A percentile compares a stretch with the other conserved stretches of the same genome.
phyloP scores from a whole-genome alignment of 2,888 invertebrate genomes.

The Omphaloscelis lunosa region DNA sequence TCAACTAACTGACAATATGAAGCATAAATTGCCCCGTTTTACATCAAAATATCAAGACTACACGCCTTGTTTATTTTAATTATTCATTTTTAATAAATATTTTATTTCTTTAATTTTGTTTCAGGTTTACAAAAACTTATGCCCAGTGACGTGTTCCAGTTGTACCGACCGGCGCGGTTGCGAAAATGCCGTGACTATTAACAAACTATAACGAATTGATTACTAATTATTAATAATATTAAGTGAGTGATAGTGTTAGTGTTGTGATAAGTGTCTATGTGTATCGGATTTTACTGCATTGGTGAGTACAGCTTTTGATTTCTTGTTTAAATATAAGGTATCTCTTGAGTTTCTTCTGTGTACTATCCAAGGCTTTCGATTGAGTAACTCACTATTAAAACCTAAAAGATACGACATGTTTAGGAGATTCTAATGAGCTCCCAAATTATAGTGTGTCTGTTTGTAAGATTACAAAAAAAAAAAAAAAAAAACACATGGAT shows the following conservation, averaged over 20 bases:
- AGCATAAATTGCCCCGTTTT: slow-evolving; percentile 10
- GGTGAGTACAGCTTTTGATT: slow-evolving; percentile 54
- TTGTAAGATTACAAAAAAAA: not conserved
- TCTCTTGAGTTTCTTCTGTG: not conserved
- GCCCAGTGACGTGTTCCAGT: slow-evolving; percentile 61
- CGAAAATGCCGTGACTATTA: slow-evolving; percentile 60
- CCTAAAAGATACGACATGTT: not conserved
- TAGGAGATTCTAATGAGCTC: not conserved
- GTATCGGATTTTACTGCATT: slow-evolving; percentile 51
- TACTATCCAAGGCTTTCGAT: slow-evolving; percentile 10
- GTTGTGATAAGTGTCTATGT: slow-evolving; percentile 64
- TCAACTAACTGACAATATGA: slow-evolving; percentile 31
- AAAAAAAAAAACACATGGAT: not conserved
- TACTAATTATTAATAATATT: slow-evolving; percentile 57
- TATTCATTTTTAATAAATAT: not conserved
- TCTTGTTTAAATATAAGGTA: not conserved
- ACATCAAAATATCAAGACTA: not conserved
- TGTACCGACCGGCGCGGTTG: slow-evolving; percentile 44
- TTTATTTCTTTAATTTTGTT: slow-evolving; percentile 46
- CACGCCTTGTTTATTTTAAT: not conserved
- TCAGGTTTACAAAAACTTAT: slow-evolving; percentile 69
- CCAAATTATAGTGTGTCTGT: not conserved
- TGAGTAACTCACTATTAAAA: not conserved
- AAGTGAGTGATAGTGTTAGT: slow-evolving; percentile 66
- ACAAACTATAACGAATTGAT: slow-evolving; percentile 61